Evolutionary conservation across 2,888 invertebrate species (phyloP).

Genomic region (Ferrisia virgata): DNA sequence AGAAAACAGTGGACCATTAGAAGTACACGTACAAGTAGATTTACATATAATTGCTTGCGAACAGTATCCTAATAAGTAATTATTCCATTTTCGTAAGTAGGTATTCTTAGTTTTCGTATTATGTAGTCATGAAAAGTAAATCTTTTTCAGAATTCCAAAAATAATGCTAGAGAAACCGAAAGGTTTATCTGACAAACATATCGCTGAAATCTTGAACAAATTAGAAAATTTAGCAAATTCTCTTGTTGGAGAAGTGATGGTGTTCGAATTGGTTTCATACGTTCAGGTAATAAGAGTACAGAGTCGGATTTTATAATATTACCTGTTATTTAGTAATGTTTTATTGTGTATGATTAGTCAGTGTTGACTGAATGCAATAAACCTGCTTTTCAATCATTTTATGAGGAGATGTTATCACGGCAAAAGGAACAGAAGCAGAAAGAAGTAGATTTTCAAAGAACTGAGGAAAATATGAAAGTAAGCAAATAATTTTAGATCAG

Average conservation of each 20-base stretch:
- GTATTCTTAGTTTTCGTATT: background rate
- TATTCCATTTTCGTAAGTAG: constrained; percentile 51
- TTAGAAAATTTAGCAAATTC: constrained; percentile 60
- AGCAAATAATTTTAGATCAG: background rate
- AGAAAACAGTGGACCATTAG: constrained; percentile 65
- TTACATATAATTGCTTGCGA: constrained; percentile 71
- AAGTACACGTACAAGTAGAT: constrained; percentile 70
- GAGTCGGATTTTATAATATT: too few species aligned
- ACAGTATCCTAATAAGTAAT: constrained; percentile 76
- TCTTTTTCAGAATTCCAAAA: constrained; percentile 61
- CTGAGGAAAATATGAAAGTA: constrained; percentile 67
- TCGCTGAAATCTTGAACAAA: constrained; percentile 62
- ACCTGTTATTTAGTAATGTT: too few species aligned
- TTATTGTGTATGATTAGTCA: constrained; percentile 56
- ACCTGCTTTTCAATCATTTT: constrained; percentile 76
- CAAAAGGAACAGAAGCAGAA: constrained; percentile 65
- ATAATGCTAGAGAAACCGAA: constrained; percentile 70
- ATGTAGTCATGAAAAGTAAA: background rate
- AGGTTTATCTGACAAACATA: constrained; percentile 72
- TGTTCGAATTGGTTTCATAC: constrained; percentile 75
- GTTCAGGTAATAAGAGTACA: too few species aligned
- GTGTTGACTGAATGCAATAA: constrained; percentile 79
- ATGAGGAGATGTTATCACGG: constrained; percentile 83
- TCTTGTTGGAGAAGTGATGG: constrained; percentile 77
- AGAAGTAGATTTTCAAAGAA: constrained; percentile 61